Evolutionary conservation across 2,888 invertebrate genomes (phyloP).

Genomic region (Brachyptera risi): DNA sequence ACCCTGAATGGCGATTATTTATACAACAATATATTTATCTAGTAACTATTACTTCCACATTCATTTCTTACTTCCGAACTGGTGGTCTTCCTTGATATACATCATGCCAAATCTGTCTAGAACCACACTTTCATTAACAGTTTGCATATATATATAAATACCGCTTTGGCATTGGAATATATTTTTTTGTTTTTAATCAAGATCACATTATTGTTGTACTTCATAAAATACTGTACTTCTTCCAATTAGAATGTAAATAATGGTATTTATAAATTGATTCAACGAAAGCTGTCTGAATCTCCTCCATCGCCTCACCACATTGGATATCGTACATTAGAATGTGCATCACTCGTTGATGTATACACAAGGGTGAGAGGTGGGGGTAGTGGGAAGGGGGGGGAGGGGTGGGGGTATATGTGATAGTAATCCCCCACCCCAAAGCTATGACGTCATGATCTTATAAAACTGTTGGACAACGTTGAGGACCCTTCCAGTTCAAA

Average conservation of each 20-base stretch:
- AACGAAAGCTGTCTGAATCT: too few relatives aligned
- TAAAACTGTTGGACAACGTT: slow-evolving; percentile 22
- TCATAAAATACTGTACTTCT: too few relatives aligned
- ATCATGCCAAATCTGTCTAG: too few relatives aligned
- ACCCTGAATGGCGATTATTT: slow-evolving; percentile 7
- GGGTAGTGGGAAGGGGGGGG: neutral
- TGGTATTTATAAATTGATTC: too few relatives aligned
- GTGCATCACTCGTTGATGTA: neutral
- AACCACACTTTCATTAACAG: neutral
- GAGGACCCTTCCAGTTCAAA: slow-evolving; percentile 25
- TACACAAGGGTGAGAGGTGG: neutral
- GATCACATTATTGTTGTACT: neutral
- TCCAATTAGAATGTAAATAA: too few relatives aligned
- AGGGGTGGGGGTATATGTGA: neutral
- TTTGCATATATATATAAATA: neutral
- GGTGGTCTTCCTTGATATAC: too few relatives aligned
- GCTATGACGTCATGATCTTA: neutral
- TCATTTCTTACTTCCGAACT: too few relatives aligned
- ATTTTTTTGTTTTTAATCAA: neutral
- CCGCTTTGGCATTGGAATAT: neutral
- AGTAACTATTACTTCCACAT: too few relatives aligned
- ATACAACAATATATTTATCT: too few relatives aligned
- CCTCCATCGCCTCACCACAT: neutral
- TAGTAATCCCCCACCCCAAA: neutral
- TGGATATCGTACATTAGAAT: neutral